phyloP scores from a whole-genome alignment of 2,797 vertebrate genomes.

The Loriculus beryllinus region DNA sequence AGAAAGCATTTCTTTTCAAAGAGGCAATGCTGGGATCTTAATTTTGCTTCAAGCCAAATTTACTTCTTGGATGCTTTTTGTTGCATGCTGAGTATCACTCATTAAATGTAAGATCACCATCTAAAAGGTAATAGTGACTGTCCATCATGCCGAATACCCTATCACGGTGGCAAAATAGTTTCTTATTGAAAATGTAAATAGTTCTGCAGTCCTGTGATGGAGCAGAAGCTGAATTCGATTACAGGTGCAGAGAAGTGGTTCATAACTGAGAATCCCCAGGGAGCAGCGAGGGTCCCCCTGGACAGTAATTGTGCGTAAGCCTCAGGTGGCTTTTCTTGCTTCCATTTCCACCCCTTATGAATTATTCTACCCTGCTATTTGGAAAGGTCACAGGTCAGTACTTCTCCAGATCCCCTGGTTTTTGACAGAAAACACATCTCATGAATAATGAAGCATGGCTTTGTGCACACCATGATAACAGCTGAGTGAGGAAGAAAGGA shows the following conservation, averaged over 20 bases:
- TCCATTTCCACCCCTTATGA: slow-evolving; percentile 68
- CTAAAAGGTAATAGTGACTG: slow-evolving; percentile 7
- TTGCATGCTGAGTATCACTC: background rate
- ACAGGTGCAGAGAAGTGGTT: background rate
- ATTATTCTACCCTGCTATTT: slow-evolving; percentile 65
- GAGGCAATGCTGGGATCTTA: background rate
- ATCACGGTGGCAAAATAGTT: background rate
- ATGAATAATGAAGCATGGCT: slow-evolving; percentile 65
- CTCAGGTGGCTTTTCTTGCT: slow-evolving; percentile 68
- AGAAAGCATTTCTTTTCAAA: background rate
- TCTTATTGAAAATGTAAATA: slow-evolving; percentile 25
- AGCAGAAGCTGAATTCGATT: slow-evolving; percentile 38
- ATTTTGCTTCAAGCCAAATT: background rate
- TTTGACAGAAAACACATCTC: slow-evolving; percentile 30
- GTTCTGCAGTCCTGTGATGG: background rate
- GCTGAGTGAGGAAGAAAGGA: background rate
- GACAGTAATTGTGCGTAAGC: slow-evolving; percentile 20
- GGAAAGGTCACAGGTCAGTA: slow-evolving; percentile 63
- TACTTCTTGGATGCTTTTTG: slow-evolving; percentile 1
- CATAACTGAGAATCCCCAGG: background rate
- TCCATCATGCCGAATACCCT: background rate
- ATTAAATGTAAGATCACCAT: background rate
- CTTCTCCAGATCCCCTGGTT: slow-evolving; percentile 61
- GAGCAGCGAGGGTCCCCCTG: background rate
- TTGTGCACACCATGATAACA: slow-evolving; percentile 10